Evolutionary conservation across 2,113 vertebrate genomes (phyloP), one percentile per base, ranked within the genome.

Genomic region (Spermophilus dauricus): DNA sequence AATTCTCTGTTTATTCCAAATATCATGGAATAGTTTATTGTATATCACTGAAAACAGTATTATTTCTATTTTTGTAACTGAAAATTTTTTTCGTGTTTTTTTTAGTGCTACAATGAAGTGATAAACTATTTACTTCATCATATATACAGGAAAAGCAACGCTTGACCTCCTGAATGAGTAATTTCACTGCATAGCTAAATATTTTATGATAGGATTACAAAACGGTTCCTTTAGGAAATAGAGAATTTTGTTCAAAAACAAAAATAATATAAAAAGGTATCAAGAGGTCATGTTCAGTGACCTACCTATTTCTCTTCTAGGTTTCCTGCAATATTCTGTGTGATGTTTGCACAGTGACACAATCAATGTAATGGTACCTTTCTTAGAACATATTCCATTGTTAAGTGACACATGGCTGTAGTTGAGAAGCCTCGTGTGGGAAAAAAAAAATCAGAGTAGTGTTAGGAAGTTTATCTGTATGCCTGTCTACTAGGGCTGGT

Each of bases 101-200:
- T 32, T 58, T 24, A 53, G 28, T 89, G 51, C 86, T 53, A 86
- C 22, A 93, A 42, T 82, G n/a, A 90, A 82, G 56, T 85, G 16
- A 56, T 30, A 73, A 22, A 86, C 48, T 69, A 76, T 6, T 78
- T 45, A 78, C 18, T 96, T 76, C 8, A 69, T 69, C n/a, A 69
- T 48, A 58, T 4, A 30, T 51, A 42, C 11, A 70, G 4, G 10
- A 90, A 86, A 86, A 67, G 32, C 8, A 37, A 61, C 17, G 42
- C 26, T 58, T 81, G 56, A 89, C 86, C 45, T 93, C 89, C 48
- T 77, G 94, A 88, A 51, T 84, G 51, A 88, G 42, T 53, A 83
- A 86, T 12, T 58, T 24, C 8, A 77, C 20, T 48, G 39, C 18
- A 61, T 24, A 80, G 28, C 67, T 75, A 89, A 61, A 37, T 39